Evolutionary conservation across 2,797 vertebrate genomes (phyloP).

Genomic region (Sebastes itinus): DNA sequence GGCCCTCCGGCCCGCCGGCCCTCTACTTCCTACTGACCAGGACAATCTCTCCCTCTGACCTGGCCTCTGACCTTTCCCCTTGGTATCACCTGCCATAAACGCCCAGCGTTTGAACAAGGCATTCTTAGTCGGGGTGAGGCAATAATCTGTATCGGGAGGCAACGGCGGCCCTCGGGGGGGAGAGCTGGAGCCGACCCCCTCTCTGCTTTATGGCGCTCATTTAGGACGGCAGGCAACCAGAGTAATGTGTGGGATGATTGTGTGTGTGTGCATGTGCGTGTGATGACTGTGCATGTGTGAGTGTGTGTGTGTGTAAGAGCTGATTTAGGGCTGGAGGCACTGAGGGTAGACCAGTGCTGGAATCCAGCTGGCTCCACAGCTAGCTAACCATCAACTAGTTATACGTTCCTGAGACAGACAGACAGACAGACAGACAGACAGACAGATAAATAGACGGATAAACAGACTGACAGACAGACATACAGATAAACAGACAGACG

Average conservation of each 20-base stretch:
- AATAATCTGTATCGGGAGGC: constrained; percentile 65
- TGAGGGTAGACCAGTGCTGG: constrained; percentile 40
- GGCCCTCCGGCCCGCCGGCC: not conserved
- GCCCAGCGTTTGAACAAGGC: constrained; percentile 65
- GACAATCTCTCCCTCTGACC: constrained; percentile 51
- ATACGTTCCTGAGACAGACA: constrained; percentile 36
- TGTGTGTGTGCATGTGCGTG: constrained; percentile 16
- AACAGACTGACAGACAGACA: constrained; percentile 29
- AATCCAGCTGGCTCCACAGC: constrained; percentile 67
- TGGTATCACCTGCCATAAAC: constrained; percentile 76
- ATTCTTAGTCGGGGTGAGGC: constrained; percentile 70
- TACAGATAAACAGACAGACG: not conserved
- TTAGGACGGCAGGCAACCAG: constrained; percentile 38
- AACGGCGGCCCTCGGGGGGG: constrained; percentile 22
- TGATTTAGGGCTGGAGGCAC: constrained; percentile 57
- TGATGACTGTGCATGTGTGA: not conserved
- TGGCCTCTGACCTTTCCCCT: constrained; percentile 68
- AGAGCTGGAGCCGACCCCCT: constrained; percentile 51
- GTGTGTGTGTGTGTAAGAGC: not conserved
- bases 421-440: not conserved
- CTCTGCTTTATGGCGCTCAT: constrained; percentile 71
- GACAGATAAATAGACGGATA: not conserved
- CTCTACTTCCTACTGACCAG: constrained; percentile 62
- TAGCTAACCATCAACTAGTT: constrained; percentile 71
- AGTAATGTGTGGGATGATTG: constrained; percentile 26